Percentiles rank a stretch among this genome's conserved stretches.
These are phyloP conservation scores for Emberiza fucata DNA, from an alignment of 2,113 vertebrate species.

Conservation along the genomic window DNA sequence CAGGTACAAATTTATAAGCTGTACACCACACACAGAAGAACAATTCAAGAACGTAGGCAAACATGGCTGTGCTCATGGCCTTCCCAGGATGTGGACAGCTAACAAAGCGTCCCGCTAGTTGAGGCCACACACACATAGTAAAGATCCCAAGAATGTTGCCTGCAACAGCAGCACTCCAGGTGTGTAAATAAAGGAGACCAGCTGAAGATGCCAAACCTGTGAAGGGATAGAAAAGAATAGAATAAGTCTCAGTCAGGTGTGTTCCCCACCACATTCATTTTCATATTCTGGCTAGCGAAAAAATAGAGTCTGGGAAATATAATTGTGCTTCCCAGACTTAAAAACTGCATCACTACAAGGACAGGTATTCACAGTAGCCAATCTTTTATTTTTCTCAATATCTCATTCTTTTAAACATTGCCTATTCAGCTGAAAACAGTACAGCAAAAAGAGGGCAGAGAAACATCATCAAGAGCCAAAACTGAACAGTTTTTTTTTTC, in stretches of 20 bases:
- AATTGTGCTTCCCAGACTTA: background rate
- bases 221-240: background rate
- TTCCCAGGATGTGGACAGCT: constrained; percentile 58
- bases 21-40: constrained; percentile 77
- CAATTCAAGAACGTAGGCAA: constrained; percentile 57
- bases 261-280: background rate
- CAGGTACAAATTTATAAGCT: constrained; percentile 78
- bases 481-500: background rate
- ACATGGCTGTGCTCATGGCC: constrained; percentile 67
- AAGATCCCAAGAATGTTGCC: constrained; percentile 68
- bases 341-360: background rate
- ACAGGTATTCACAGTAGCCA: background rate
- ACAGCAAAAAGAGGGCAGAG: background rate
- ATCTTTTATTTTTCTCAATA: background rate
- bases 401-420: background rate
- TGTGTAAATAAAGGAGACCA: constrained; percentile 70
- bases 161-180: constrained; percentile 68
- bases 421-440: background rate
- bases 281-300: background rate
- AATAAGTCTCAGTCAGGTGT: background rate
- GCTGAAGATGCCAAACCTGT: constrained; percentile 64
- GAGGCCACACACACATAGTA: constrained; percentile 68
- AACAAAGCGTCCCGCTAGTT: constrained; percentile 34
- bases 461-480: background rate
- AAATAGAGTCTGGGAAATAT: background rate